Conservation (phyloP, 2,797 vertebrate genomes). For the Microctenopoma steveboyesi region DNA sequence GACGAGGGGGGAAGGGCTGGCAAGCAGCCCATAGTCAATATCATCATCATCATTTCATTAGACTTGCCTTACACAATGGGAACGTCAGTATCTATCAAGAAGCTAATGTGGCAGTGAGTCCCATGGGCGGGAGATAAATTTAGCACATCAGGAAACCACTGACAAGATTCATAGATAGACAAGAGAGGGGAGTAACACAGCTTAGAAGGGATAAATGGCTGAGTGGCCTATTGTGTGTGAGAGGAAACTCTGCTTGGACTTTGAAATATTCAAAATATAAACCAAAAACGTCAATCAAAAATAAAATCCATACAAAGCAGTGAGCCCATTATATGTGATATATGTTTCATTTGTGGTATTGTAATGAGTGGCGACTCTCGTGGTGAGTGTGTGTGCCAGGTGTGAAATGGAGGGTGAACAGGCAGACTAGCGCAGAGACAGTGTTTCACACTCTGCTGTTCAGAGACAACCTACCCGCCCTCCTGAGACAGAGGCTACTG, state of each 20-base stretch:
- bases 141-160: constrained; percentile 58
- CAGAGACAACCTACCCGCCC: constrained; percentile 34
- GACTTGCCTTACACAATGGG: constrained; percentile 74
- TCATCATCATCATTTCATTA: constrained; percentile 82
- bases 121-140: constrained; percentile 70
- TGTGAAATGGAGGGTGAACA: constrained; percentile 66
- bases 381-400: constrained; percentile 15
- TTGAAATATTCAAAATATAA: constrained; percentile 11
- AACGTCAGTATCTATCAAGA: constrained; percentile 79
- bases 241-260: constrained; percentile 20
- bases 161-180: constrained; percentile 54
- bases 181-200: constrained; percentile 40
- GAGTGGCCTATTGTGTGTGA: constrained; percentile 22
- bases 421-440: constrained; percentile 57
- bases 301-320: constrained; percentile 2
- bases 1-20: constrained; percentile 44
- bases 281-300: not conserved
- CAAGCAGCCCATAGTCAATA: constrained; percentile 72
- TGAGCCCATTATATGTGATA: not conserved
- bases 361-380: constrained; percentile 9
- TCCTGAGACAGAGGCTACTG: constrained; percentile 37
- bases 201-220: constrained; percentile 12
- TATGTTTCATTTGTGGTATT: constrained; percentile 37
- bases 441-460: constrained; percentile 74
- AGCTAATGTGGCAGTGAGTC: constrained; percentile 81